These are phyloP conservation scores for Creontiades dilutus DNA, from an alignment of 2,888 invertebrate genomes.

Conservation along the genomic window DNA sequence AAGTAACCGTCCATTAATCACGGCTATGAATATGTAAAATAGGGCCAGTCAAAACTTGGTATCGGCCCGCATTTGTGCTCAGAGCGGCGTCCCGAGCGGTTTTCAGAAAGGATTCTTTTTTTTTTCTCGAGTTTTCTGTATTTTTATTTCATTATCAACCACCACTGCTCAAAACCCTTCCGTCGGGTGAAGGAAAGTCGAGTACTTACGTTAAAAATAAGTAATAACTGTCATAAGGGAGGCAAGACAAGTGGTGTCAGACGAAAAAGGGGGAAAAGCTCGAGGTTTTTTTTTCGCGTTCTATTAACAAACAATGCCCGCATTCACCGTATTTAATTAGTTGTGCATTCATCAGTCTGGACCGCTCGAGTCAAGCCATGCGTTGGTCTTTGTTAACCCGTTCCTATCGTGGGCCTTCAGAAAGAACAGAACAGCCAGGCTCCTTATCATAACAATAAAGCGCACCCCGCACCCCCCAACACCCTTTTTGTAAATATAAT, in stretches of 20 bases:
- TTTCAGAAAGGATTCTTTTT: slow-evolving; percentile 47
- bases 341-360: slow-evolving; percentile 70
- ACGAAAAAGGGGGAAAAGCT: slow-evolving; percentile 64
- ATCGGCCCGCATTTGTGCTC: slow-evolving; percentile 67
- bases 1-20: slow-evolving; percentile 63
- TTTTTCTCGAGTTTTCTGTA: slow-evolving; percentile 22
- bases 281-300: slow-evolving; percentile 55
- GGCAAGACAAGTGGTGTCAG: slow-evolving; percentile 69
- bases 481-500: slow-evolving; percentile 66
- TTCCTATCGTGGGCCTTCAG: slow-evolving; percentile 66
- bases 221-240: slow-evolving; percentile 70
- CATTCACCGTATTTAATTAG: slow-evolving; percentile 72
- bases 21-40: slow-evolving; percentile 66
- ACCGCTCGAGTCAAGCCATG: slow-evolving; percentile 67
- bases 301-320: slow-evolving; percentile 71
- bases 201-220: slow-evolving; percentile 70
- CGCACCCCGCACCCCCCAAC: slow-evolving; percentile 4
- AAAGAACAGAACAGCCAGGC: slow-evolving; percentile 68
- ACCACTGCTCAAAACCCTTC: slow-evolving; percentile 53
- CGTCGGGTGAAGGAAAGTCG: slow-evolving; percentile 64
- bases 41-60: slow-evolving; percentile 72
- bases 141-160: slow-evolving; percentile 6
- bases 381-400: slow-evolving; percentile 71
- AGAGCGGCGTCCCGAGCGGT: neutral
- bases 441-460: slow-evolving; percentile 70